phyloP scores from a whole-genome alignment of 2,888 invertebrate species.

The Hartigia nigra region DNA sequence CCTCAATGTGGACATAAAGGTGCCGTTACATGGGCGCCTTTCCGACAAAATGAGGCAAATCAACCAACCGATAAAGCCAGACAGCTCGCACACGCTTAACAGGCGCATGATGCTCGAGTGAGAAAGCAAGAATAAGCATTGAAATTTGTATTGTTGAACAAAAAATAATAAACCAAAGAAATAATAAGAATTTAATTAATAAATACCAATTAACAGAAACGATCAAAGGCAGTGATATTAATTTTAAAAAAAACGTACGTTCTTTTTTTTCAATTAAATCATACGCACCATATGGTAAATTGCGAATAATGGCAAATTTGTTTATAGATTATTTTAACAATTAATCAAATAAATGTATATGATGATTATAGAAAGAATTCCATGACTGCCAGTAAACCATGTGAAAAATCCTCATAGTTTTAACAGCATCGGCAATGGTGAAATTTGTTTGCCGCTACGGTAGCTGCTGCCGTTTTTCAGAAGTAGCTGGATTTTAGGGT shows the following conservation, averaged over 20 bases:
- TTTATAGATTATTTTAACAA: neutral
- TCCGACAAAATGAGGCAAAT: conserved; percentile 2
- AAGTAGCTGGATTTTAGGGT: neutral
- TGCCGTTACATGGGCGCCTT: conserved; percentile 4
- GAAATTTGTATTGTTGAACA: neutral
- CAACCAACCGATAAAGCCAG: neutral
- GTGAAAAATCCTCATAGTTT: neutral
- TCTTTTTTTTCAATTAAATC: neutral
- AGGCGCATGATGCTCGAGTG: neutral
- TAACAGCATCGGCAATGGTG: neutral
- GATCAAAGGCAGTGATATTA: neutral
- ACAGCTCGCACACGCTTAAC: neutral
- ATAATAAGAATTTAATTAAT: neutral
- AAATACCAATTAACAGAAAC: neutral
- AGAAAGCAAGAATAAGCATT: neutral
- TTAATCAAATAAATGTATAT: neutral
- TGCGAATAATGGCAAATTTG: neutral
- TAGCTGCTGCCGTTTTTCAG: neutral
- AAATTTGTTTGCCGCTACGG: neutral
- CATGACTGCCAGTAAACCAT: neutral
- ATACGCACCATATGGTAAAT: neutral
- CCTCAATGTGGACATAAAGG: conserved; percentile 7
- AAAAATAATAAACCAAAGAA: neutral
- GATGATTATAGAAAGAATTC: neutral
- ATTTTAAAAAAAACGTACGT: neutral